Percentiles rank a stretch among this genome's conserved stretches.
These are phyloP conservation scores for Catocala fraxini DNA, from an alignment of 2,888 invertebrate species.

Conservation along the genomic window DNA sequence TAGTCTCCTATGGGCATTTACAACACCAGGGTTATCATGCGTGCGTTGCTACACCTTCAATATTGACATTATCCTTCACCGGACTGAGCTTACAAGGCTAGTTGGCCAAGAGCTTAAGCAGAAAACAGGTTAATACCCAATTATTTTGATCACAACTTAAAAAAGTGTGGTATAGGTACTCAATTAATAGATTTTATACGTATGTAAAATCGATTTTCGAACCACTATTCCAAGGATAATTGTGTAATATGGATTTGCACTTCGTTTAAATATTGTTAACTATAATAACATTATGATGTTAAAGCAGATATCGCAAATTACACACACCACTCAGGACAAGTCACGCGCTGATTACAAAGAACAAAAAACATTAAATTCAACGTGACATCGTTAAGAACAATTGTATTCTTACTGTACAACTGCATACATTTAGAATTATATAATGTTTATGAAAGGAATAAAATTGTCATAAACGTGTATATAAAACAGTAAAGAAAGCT, in stretches of 20 bases:
- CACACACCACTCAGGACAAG: constrained; percentile 46
- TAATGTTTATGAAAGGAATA: constrained; percentile 19
- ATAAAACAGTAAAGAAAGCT: constrained; percentile 8
- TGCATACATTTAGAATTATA: constrained; percentile 18
- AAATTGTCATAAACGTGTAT: constrained; percentile 9
- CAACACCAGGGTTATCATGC: too few relatives aligned
- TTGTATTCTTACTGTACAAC: constrained; percentile 23
- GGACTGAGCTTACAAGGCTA: too few relatives aligned
- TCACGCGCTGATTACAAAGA: constrained; percentile 60
- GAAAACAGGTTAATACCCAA: too few relatives aligned
- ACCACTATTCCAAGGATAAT: too few relatives aligned
- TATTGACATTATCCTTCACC: too few relatives aligned
- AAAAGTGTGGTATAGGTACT: too few relatives aligned
- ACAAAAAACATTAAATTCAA: constrained; percentile 48
- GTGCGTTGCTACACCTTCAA: neutral
- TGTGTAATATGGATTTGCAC: too few relatives aligned
- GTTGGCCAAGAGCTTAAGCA: too few relatives aligned
- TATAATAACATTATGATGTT: constrained; percentile 11
- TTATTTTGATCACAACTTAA: too few relatives aligned
- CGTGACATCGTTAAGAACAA: constrained; percentile 43
- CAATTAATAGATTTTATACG: too few relatives aligned
- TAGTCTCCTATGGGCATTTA: too few relatives aligned
- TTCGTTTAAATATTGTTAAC: neutral
- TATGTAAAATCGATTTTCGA: too few relatives aligned
- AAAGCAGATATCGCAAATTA: constrained; percentile 14